Conservation (phyloP, 35 echinoderm and acorn worm genomes). For the Holothuria glaberrima region DNA sequence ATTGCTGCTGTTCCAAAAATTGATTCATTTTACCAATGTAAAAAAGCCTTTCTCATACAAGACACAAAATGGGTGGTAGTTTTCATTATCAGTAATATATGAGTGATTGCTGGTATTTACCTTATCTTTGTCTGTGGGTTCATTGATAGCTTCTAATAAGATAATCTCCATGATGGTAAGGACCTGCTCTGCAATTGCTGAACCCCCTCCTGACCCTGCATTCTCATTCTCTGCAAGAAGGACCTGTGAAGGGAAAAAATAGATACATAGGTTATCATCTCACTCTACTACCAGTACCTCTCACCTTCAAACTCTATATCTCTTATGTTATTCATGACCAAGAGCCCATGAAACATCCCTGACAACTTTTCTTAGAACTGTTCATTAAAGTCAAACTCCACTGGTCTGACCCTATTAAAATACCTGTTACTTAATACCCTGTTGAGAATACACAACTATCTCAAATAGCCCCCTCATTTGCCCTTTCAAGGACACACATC, state of each 20-base stretch:
- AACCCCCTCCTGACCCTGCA: conserved; percentile 87
- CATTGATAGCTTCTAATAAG: conserved; percentile 89
- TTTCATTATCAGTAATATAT: no score
- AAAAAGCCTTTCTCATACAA: no score
- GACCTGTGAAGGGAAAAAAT: conserved; percentile 52
- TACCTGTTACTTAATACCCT: conserved; percentile 50
- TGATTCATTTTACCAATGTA: no score
- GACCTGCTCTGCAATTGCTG: conserved; percentile 82
- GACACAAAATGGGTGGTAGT: no score
- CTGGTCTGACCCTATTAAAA: no score
- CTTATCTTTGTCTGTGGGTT: conserved; percentile 78
- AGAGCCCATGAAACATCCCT: no score
- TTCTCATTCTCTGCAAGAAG: conserved; percentile 86
- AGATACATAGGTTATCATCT: not conserved
- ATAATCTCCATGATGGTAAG: conserved; percentile 95
- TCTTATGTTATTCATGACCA: conserved; percentile 67
- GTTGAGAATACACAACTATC: conserved; percentile 61
- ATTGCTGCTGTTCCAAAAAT: no score
- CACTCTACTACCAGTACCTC: no score
- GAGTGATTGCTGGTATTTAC: not conserved
- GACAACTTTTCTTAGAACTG: no score
- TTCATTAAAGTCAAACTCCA: no score
- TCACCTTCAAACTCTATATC: no score
- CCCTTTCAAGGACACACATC: no score
- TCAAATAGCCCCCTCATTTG: conserved; percentile 38